Base-by-base conservation (phyloP, 1,140 invertebrate genomes). In the Chymomyza costata region DNA sequence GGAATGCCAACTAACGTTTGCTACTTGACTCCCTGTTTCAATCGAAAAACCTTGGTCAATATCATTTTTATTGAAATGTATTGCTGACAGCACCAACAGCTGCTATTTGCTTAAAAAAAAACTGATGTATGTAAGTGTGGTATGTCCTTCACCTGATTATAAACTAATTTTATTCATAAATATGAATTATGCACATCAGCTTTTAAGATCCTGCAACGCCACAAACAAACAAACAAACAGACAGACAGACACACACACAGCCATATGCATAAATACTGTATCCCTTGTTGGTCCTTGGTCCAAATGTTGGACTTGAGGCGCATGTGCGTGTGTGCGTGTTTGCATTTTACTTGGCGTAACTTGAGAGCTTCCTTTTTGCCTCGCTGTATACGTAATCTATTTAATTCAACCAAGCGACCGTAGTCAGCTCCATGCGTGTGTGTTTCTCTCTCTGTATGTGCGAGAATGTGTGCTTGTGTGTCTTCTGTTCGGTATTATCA, bases 181-280 rank as follows among this genome's bases (percentile, higher is more conserved):
- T 69, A 65, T 78, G 71, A 76, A 76, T 76, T 76, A 76, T 76
- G 70, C 71, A 56, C 71, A 76, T 69, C 34, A 45, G 57, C 57
- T 67, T n/a, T 61, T 54, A 50, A 53, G 48, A 40, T 64, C n/a
- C n/a, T n/a, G 51, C 55, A 55, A n/a, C 48, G 64, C 19, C 25
- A 37, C 17, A 47, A 25, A 46, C 11, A 47, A 19, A 30, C 35
- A 39, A 14, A 48, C 54, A 14, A 11, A 44, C 34, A 37, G 11
- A 31, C 38, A 21, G 11, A 18, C 25, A 28, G 5, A 28, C 5
- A 28, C 25, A 28, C 10, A 10, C 25, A 28, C 25, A 28, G 5
- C 5, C 25, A 28, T 10, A 28, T 10, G 10, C 25, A 28, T 10
- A 19, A 1, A 17, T n/a, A 34, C 21, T n/a, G 35, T 7, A 54